Conservation (phyloP, 2,888 invertebrate species). For the Polydrusus tereticollis region DNA sequence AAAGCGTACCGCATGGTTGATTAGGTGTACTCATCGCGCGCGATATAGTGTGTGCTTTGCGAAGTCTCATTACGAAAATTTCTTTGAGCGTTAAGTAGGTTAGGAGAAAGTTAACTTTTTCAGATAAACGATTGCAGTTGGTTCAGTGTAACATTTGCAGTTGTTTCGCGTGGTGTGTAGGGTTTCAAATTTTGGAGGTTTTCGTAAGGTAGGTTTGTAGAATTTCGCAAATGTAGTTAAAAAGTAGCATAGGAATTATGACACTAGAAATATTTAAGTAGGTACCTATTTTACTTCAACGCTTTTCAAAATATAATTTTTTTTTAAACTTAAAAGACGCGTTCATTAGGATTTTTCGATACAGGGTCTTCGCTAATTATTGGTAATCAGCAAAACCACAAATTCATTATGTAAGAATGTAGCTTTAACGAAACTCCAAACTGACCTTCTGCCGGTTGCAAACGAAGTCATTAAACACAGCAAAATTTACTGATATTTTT, state of each 20-base stretch:
- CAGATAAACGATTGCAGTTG: slow-evolving; percentile 60
- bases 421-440: no score
- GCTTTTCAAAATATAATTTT: no score
- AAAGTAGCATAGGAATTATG: slow-evolving; percentile 33
- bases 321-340: no score
- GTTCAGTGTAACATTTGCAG: slow-evolving; percentile 63
- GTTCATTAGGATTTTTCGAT: no score
- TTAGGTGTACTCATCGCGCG: slow-evolving; percentile 24
- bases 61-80: slow-evolving; percentile 45
- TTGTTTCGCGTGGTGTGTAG: slow-evolving; percentile 54
- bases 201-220: slow-evolving; percentile 11
- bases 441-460: no score
- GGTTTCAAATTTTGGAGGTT: slow-evolving; percentile 38
- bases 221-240: slow-evolving; percentile 1
- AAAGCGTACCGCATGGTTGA: slow-evolving; percentile 13
- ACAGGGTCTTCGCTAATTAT: no score
- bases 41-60: slow-evolving; percentile 24
- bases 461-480: no score
- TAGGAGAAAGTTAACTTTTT: slow-evolving; percentile 67
- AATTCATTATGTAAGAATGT: no score
- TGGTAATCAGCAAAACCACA: no score
- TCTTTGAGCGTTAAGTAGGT: slow-evolving; percentile 61
- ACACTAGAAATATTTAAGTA: no score
- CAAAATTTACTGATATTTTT: no score
- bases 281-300: no score